A percentile compares a stretch with the other conserved stretches of the same genome.
phyloP scores from a whole-genome alignment of 2,888 invertebrate species.

The Lasioglossum villosulum region DNA sequence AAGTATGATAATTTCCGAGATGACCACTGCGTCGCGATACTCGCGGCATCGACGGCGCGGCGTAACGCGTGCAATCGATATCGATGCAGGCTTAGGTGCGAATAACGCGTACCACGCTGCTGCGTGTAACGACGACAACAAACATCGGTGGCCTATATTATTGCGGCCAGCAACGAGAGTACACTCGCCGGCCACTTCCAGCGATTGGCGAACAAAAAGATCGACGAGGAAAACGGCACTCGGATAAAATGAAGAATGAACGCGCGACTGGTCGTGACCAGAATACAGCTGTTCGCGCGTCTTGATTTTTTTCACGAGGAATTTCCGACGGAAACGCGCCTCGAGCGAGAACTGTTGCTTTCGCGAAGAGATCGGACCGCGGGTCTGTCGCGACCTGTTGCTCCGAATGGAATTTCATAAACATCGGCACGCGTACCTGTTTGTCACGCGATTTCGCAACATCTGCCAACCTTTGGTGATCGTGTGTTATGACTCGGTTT shows the following conservation, averaged over 20 bases:
- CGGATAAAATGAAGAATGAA: constrained; percentile 72
- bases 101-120: constrained; percentile 2
- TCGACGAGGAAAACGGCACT: constrained; percentile 59
- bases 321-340: not conserved
- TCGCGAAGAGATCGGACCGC: constrained; percentile 29
- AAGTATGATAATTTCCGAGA: not conserved
- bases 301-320: not conserved
- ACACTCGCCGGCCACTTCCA: constrained; percentile 39
- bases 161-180: constrained; percentile 19
- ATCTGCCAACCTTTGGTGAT: not conserved
- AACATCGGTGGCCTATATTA: constrained; percentile 56
- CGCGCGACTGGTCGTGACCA: constrained; percentile 65
- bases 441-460: constrained; percentile 26
- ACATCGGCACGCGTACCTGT: constrained; percentile 8
- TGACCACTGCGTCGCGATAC: not conserved
- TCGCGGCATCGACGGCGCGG: not conserved
- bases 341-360: constrained; percentile 32
- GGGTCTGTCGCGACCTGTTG: constrained; percentile 13
- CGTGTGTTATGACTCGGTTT: not conserved
- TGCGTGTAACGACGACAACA: constrained; percentile 34
- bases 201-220: constrained; percentile 58
- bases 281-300: constrained; percentile 56
- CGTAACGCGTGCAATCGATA: not conserved
- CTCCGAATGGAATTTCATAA: constrained; percentile 22
- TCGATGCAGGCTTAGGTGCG: constrained; percentile 11